These are phyloP conservation scores for Rissa tridactyla DNA, from an alignment of 2,113 vertebrate genomes.

Conservation along the genomic window DNA sequence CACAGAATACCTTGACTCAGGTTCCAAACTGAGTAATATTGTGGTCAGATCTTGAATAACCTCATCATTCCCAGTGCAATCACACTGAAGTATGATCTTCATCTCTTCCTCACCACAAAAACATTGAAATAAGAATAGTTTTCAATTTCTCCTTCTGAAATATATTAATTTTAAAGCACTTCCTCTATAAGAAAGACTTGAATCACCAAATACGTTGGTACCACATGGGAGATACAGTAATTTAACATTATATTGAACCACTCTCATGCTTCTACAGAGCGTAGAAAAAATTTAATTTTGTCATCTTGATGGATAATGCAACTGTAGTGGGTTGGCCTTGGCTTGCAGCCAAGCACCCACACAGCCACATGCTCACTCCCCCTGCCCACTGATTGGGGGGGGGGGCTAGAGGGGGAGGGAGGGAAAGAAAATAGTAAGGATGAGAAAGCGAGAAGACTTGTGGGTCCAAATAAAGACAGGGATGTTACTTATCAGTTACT, in stretches of 20 bases:
- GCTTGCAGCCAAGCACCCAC: background rate
- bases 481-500: background rate
- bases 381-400: background rate
- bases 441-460: background rate
- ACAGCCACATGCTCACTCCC: background rate
- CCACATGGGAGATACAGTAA: constrained; percentile 11
- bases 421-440: background rate
- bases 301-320: constrained; percentile 26
- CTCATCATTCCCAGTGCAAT: background rate
- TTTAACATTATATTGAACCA: constrained; percentile 37
- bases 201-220: constrained; percentile 7
- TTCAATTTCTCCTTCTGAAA: constrained; percentile 23
- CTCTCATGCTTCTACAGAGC: background rate
- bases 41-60: background rate
- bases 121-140: background rate
- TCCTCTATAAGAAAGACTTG: background rate
- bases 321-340: background rate
- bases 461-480: background rate
- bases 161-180: constrained; percentile 28
- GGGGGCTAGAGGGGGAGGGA: too few species aligned
- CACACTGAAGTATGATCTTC: background rate
- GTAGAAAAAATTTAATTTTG: constrained; percentile 39
- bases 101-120: background rate
- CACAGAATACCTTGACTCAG: background rate
- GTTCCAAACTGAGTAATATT: background rate